Evolutionary conservation across 2,113 vertebrate genomes (phyloP), one percentile per base, ranked within the genome.

Genomic region (Silurus asotus): DNA sequence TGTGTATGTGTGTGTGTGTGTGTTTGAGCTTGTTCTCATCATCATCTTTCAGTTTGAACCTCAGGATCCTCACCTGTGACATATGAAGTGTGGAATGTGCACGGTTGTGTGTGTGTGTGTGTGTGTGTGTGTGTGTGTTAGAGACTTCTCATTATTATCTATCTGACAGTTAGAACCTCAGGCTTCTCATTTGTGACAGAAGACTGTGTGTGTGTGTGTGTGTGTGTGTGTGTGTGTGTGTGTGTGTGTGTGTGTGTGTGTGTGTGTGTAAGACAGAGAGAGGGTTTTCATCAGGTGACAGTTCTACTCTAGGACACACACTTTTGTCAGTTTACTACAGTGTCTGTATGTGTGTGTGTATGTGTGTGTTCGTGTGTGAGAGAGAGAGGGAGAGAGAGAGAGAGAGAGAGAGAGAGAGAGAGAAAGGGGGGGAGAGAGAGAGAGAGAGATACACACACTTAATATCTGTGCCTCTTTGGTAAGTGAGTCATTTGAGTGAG

Each of bases 1-100:
- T 83, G 64, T 86, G 75, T 85, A 74, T 85, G 84, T 67, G 61
- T 25, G 58, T 53, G 53, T 11, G 53, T 84, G 56, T 64, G 83
- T 77, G 83, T 64, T 53, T 76, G 84, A 56, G 76, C 6, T 28
- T 45, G 65, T 45, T 11, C 25, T 55, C 23, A 61, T 84, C 53
- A 75, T 84, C 72, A 53, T 84, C 58, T 62, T 64, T 37, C 45
- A 64, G 48, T 77, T 84, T 76, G 49, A 62, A 84, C 83, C 59
- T 49, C 53, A 61, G 69, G 82, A 74, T 75, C 1, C n/a, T 83
- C 65, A 70, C 7, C 28, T 53, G 51, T 56, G 82, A 49, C 37
- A n/a, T 74, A 23, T 72, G 67, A 49, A 20, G 37, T 82, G 45
- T 37, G 28, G 28, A 37, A 37, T 37, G 28, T 37, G 28, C 28